Percentiles rank a stretch among this genome's conserved stretches.
Evolutionary conservation across 2,888 invertebrate species (phyloP).

Genomic region (Craniophora ligustri): DNA sequence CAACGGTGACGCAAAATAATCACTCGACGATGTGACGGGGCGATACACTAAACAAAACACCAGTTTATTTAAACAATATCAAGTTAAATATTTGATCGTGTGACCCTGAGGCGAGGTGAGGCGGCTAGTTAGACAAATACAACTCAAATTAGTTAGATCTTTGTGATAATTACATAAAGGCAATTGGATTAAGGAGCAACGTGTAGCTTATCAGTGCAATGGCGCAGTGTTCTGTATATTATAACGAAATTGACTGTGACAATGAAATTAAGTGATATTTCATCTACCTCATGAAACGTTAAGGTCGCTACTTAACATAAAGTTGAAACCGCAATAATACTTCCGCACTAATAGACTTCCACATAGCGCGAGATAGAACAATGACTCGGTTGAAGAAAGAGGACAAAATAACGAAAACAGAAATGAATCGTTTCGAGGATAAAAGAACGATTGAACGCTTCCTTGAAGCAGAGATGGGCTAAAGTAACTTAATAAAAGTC

Average conservation of each 20-base stretch:
- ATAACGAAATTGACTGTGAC: constrained; percentile 33
- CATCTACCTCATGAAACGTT: constrained; percentile 44
- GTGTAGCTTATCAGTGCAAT: not conserved
- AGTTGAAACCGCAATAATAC: constrained; percentile 27
- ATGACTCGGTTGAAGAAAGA: not conserved
- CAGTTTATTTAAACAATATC: constrained; percentile 20
- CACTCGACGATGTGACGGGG: constrained; percentile 34
- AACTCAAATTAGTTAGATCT: constrained; percentile 13
- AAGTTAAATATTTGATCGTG: constrained; percentile 6
- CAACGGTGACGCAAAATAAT: constrained; percentile 27
- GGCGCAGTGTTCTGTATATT: not conserved
- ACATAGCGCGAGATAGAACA: not conserved
- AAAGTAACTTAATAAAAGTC: not conserved
- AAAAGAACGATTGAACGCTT: not conserved
- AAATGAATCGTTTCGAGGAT: not conserved
- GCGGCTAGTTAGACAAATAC: not conserved
- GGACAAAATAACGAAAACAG: not conserved
- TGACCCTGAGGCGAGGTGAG: constrained; percentile 7
- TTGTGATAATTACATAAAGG: constrained; percentile 19
- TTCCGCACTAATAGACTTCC: constrained; percentile 39
- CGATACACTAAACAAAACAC: constrained; percentile 25
- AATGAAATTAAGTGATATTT: constrained; percentile 42
- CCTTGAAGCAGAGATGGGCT: not conserved
- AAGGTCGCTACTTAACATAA: constrained; percentile 40
- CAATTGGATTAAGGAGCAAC: constrained; percentile 6